Base-by-base conservation (phyloP, 2,113 vertebrate species). In the Irena cyanogastra region DNA sequence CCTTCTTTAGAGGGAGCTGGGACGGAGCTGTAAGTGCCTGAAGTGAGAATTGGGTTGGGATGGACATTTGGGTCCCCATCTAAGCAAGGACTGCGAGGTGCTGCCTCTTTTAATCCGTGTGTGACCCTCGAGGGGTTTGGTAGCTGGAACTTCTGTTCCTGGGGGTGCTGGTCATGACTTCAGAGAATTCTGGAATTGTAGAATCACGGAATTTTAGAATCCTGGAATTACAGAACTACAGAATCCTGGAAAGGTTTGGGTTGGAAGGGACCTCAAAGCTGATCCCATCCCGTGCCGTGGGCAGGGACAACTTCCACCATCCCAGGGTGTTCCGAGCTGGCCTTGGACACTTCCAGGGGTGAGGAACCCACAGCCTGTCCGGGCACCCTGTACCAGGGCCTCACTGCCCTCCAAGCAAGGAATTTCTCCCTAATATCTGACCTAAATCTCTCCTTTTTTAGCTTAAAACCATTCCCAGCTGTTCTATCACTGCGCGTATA, bases 121-220 rank as follows among this genome's bases (percentile, higher is more conserved):
- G 5, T 3, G n/a, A 35, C 13, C 2, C 0, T 1, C 0, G 45
- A 39, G 54, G 57, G 37, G 9, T 56, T 81, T 0, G 2, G 27
- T 2, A 1, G 8, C 6, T 30, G 61, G 23, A 5, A 10, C 16
- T 57, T 66, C 39, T 28, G 16, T 23, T 78, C 52, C 49, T 85
- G 1, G 4, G 5, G 39, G 53, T 18, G 41, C 39, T 33, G 56
- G 14, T 35, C 1, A 0, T 8, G 57, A 11, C 39, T 16, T 13
- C 17, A 4, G 8, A 18, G 45, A 60, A 10, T 45, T 15, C 19
- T 9, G 27, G 53, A 35, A 11, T 5, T 30, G 11, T 4, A 41
- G 53, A 35, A n/a, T 22, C 13, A 1, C 27, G 8, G 41, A 30
- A 22, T 16, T 37, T 1, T 2, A 35, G 45, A 49, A 30, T 15